Conservation (phyloP, 2,113 vertebrate genomes). For the Channa maculata region DNA sequence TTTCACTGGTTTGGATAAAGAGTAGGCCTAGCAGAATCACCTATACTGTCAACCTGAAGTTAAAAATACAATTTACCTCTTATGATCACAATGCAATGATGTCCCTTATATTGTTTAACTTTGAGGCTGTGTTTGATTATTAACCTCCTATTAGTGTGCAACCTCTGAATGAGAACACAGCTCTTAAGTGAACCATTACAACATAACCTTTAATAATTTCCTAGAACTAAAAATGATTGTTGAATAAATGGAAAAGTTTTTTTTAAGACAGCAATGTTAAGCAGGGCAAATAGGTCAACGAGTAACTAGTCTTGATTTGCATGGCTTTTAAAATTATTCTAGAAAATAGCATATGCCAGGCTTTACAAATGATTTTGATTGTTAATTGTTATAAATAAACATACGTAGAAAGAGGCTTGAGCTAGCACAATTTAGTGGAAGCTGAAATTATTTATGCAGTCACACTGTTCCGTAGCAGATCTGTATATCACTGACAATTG, state of each 20-base stretch:
- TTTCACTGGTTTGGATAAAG: not conserved
- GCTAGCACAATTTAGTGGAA: too few relatives aligned
- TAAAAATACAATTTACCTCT: not conserved
- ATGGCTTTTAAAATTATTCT: not conserved
- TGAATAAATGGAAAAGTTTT: constrained; percentile 37
- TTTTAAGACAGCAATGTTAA: not conserved
- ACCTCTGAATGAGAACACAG: constrained; percentile 24
- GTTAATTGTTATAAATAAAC: too few relatives aligned
- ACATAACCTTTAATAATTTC: constrained; percentile 62
- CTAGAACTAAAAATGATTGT: constrained; percentile 48
- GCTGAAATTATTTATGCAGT: too few relatives aligned
- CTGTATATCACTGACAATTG: too few relatives aligned
- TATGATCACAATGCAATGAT: not conserved
- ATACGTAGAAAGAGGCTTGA: too few relatives aligned
- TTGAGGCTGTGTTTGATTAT: constrained; percentile 64
- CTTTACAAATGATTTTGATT: not conserved
- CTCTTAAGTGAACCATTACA: constrained; percentile 20
- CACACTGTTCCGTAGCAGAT: too few relatives aligned
- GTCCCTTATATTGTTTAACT: not conserved
- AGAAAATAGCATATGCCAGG: not conserved
- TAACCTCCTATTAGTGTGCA: constrained; percentile 69
- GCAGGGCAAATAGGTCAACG: not conserved
- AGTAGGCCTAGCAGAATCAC: not conserved
- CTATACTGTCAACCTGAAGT: not conserved
- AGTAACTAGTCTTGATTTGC: constrained; percentile 1